Base-by-base conservation (phyloP, 1,140 invertebrate species). In the Caenorhabditis latens region DNA sequence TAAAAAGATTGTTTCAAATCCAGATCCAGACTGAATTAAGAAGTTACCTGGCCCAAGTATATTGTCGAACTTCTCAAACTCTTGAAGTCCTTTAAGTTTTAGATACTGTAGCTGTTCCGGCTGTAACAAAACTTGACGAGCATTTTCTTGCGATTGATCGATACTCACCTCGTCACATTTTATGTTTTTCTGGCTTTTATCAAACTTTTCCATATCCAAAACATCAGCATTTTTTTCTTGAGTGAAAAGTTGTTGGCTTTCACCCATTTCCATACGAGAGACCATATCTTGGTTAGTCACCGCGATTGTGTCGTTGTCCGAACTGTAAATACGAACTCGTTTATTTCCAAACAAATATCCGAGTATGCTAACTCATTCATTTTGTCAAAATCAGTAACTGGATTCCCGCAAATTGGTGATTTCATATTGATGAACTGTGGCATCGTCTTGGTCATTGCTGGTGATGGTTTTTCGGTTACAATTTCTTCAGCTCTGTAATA, bases 191-290 rank as follows among this genome's bases (percentile, higher is more conserved):
- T 79, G 46, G 46, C 46, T 50, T 50, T 79, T 79, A 19, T 14
- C 4, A 6, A 79, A 8, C n/a, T 46, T 71, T 16, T 71, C 67
- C n/a, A 46, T 4, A 46, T 46, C 19, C 14, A 79, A 9, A 50
- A 46, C n/a, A 24, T 79, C 65, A 0, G 46, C 8, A 43, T 14
- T 42, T 46, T 65, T 61, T n/a, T 61, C 63, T 42, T 71, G 67
- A 14, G 67, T 32, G 9, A 14, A 46, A 6, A 7, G 32, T 13
- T 16, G 42, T 11, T 1, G 32, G 43, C 2, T 32, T 32, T 32
- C 32, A 46, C 71, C 71, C 71, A 79, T 50, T 50, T 79, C 71
- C 71, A 79, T 71, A 19, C 43, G 71, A 8, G 71, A 79, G 50
- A 79, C 8, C 24, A n/a, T 4, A 50, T 79, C 43, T 11, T 79